phyloP scores from a whole-genome alignment of 2,113 vertebrate genomes.

The Alethe castanea region DNA sequence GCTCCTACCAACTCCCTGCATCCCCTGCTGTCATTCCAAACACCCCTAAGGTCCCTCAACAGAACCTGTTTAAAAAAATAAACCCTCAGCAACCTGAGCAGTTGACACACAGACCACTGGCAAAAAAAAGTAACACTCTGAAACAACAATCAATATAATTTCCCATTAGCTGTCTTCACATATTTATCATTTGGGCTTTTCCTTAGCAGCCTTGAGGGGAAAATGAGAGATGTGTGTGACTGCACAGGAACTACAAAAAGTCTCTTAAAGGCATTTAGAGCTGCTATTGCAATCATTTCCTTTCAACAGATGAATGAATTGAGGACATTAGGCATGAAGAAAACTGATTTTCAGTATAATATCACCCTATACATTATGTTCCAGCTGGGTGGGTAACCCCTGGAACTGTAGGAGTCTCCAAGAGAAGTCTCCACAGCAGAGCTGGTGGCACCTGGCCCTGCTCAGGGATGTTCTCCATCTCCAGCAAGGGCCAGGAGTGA shows the following conservation, averaged over 20 bases:
- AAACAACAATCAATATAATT: conserved; percentile 9
- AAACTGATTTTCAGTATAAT: background rate
- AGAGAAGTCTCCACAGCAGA: background rate
- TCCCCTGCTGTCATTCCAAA: background rate
- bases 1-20: background rate
- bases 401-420: background rate
- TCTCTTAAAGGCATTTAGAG: conserved; percentile 1
- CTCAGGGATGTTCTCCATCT: background rate
- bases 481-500: background rate
- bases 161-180: conserved; percentile 2
- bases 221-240: background rate
- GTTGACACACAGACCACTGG: background rate
- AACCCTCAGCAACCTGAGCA: background rate
- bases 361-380: background rate
- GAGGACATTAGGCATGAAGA: background rate
- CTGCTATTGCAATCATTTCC: background rate
- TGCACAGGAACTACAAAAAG: background rate
- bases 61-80: background rate
- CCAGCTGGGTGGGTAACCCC: background rate
- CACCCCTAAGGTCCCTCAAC: background rate
- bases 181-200: background rate
- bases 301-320: background rate
- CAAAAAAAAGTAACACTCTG: background rate
- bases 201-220: background rate
- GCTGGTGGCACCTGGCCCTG: background rate